phyloP scores from a whole-genome alignment of 2,888 invertebrate genomes.

The Caenorhabditis sp. region DNA sequence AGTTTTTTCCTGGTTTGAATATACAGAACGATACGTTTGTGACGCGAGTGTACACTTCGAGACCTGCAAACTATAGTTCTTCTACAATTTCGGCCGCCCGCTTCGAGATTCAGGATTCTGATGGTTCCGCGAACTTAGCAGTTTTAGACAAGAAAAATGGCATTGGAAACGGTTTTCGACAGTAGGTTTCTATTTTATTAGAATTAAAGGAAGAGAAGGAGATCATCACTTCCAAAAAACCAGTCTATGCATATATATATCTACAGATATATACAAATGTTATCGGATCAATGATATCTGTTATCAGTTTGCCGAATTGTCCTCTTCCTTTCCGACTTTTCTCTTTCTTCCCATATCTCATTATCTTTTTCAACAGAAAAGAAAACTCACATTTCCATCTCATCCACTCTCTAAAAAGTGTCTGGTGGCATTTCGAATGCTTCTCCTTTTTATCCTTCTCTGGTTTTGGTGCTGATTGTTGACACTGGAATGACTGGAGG shows the following conservation, averaged over 20 bases:
- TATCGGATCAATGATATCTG: background rate
- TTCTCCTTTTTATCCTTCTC: background rate
- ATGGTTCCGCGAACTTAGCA: no score
- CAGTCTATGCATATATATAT: no score
- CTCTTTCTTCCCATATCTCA: background rate
- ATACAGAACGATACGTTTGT: background rate
- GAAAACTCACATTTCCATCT: background rate
- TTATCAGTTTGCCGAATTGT: constrained; percentile 10
- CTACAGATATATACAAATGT: background rate
- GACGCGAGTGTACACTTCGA: background rate
- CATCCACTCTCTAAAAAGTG: no score
- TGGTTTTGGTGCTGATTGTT: background rate
- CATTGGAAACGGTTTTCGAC: background rate
- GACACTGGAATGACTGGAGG: background rate
- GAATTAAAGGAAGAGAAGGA: no score
- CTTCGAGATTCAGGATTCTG: background rate
- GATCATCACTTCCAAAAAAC: no score
- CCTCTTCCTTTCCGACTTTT: background rate
- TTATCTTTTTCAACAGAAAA: background rate
- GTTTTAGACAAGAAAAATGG: background rate
- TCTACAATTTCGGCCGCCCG: background rate
- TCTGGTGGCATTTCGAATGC: background rate
- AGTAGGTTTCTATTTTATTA: no score
- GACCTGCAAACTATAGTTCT: background rate
- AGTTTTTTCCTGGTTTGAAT: background rate